Conservation (phyloP, 2,888 invertebrate species). For the Antheraea yamamai region DNA sequence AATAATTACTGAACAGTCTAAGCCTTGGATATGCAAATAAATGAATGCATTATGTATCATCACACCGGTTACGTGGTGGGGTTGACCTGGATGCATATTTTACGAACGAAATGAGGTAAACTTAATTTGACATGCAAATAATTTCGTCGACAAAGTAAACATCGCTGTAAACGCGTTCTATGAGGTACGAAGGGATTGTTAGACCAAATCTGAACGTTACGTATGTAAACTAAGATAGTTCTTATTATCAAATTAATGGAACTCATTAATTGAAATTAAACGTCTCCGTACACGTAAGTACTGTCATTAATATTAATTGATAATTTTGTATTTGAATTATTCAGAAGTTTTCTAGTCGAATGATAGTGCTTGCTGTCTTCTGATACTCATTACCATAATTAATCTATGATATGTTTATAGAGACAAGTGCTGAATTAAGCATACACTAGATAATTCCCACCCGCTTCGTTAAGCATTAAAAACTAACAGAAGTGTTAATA, state of each 20-base stretch:
- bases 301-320: not conserved
- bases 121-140: constrained; percentile 21
- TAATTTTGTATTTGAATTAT: not conserved
- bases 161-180: not conserved
- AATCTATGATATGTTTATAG: too few relatives aligned
- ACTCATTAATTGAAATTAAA: not conserved
- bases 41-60: constrained; percentile 27
- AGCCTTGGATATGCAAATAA: constrained; percentile 19
- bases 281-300: not conserved
- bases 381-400: too few relatives aligned
- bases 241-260: not conserved
- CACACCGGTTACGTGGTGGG: constrained; percentile 19
- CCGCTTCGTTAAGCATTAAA: too few relatives aligned
- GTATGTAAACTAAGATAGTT: not conserved
- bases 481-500: too few relatives aligned
- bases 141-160: not conserved
- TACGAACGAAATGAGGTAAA: constrained; percentile 23
- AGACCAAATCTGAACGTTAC: not conserved
- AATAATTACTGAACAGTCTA: constrained; percentile 6
- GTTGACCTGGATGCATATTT: constrained; percentile 30
- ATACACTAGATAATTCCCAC: too few relatives aligned
- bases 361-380: not conserved
- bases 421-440: too few relatives aligned
- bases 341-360: not conserved
- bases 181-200: not conserved